phyloP scores from a whole-genome alignment of 2,113 vertebrate genomes.

The Nyctereutes procyonoides region DNA sequence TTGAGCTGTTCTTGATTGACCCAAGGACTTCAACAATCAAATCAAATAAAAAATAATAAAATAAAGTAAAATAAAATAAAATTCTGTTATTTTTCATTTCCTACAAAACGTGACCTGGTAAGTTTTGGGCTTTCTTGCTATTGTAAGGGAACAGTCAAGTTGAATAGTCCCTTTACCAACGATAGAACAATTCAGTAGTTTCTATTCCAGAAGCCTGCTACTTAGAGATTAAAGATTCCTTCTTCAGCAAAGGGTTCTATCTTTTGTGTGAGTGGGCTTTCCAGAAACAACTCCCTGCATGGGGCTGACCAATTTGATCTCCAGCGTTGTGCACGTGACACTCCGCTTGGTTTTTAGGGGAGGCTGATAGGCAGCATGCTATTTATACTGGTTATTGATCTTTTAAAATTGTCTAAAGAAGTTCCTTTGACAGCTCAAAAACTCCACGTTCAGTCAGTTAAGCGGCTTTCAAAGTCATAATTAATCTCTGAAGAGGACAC shows the following conservation, averaged over 20 bases:
- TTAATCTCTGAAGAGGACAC: conserved; percentile 44
- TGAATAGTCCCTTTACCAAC: conserved; percentile 72
- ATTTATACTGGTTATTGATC: conserved; percentile 46
- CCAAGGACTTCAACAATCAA: conserved; percentile 40
- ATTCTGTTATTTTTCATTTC: conserved; percentile 84
- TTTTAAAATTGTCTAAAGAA: conserved; percentile 51
- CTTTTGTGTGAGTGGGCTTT: neutral
- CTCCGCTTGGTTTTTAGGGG: neutral
- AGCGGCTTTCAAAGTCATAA: conserved; percentile 20
- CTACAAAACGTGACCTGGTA: conserved; percentile 79
- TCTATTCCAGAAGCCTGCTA: conserved; percentile 58
- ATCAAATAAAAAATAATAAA: neutral
- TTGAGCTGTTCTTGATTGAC: conserved; percentile 78
- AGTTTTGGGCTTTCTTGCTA: conserved; percentile 65
- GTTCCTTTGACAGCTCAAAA: conserved; percentile 50
- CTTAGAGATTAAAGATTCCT: conserved; percentile 32
- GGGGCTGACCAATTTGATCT: neutral
- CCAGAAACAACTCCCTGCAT: neutral
- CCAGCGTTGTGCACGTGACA: neutral
- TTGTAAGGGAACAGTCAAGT: conserved; percentile 75
- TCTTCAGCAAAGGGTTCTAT: conserved; percentile 28
- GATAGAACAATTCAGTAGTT: conserved; percentile 63
- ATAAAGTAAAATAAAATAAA: conserved; percentile 72
- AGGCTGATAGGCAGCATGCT: neutral
- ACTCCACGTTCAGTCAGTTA: conserved; percentile 47